Evolutionary conservation across 2,888 invertebrate species (phyloP), one percentile per base, ranked within the genome.

Genomic region (Chrysolina haemoptera): DNA sequence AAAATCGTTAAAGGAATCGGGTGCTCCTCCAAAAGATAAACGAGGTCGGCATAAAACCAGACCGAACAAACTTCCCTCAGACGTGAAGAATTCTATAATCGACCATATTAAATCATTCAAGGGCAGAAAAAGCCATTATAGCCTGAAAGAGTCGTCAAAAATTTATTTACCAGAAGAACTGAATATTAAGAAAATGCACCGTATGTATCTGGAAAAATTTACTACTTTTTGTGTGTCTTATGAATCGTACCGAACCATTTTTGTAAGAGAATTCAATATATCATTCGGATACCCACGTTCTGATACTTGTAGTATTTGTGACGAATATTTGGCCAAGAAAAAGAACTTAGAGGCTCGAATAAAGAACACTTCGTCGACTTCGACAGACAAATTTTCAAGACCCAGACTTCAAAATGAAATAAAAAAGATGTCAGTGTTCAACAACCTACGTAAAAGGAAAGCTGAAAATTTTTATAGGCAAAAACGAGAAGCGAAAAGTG

Each of bases 241-340:
- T 62, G 62, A 62, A 62, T 18, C 62, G 8, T 62, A 62, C 11
- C 1, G 62, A 62, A 62, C 62, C 22, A 62, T 62, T 35, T 62
- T 64, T 43, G 43, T 64, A 41, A 4, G 40, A 41, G 41, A 64
- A 5, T 62, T 62, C 62, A 62, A 62, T 35, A 62, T 62, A n/a
- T 27, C 22, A 27, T 64, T 64, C 41, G 64, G 43, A 41, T 64
- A 64, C 41, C 64, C 41, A 64, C 64, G 64, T 55, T 55, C 55
- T 55, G 55, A 55, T 55, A 55, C 55, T 55, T 55, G 10, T 16
- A 55, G 55, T 40, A 62, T 35, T 64, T 64, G 64, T 41, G 16
- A 64, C 41, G 43, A 41, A 41, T 64, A 64, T 64, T 40, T n/a
- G 64, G 64, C 64, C n/a, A 64, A 64, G 64, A 64, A 64, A 55